Percentiles rank a stretch among this genome's conserved stretches.
phyloP scores from a whole-genome alignment of 2,888 invertebrate species.

The Brachypalpus laphriformis region DNA sequence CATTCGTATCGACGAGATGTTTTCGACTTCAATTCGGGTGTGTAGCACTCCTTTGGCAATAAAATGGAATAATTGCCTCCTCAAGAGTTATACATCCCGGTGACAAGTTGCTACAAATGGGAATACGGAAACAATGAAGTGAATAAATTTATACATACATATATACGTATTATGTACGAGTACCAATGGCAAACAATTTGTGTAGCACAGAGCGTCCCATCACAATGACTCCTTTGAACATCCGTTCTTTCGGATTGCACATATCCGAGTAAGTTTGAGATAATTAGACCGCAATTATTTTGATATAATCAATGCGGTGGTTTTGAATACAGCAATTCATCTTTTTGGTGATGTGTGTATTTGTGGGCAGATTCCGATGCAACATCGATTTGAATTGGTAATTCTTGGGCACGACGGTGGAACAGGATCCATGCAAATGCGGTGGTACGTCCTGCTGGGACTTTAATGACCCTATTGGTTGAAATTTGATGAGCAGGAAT shows the following conservation, averaged over 20 bases:
- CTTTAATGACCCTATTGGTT: conserved; percentile 30
- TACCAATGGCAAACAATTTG: conserved; percentile 46
- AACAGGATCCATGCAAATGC: conserved; percentile 28
- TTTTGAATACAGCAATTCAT: conserved; percentile 7
- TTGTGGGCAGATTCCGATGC: conserved; percentile 32
- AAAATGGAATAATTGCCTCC: conserved; percentile 17
- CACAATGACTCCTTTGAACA: conserved; percentile 54
- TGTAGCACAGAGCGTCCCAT: conserved; percentile 13
- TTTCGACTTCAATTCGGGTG: not conserved
- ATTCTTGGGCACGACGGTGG: conserved; percentile 18
- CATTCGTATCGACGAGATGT: conserved; percentile 12
- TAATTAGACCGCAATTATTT: conserved; percentile 71
- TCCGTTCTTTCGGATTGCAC: conserved; percentile 30
- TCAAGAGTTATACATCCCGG: not conserved
- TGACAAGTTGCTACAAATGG: conserved; percentile 20
- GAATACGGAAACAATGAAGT: conserved; percentile 31
- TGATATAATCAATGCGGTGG: conserved; percentile 66
- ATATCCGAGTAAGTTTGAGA: conserved; percentile 62
- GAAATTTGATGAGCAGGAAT: conserved; percentile 33
- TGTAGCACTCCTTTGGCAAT: conserved; percentile 1
- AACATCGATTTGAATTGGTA: conserved; percentile 69
- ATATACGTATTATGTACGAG: too few relatives aligned
- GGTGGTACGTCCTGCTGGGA: conserved; percentile 2
- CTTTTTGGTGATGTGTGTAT: conserved; percentile 13
- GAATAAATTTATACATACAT: conserved; percentile 65